Evolutionary conservation across 64 coral and sea anemone species (phyloP).

Genomic region (Orbicella faveolata): DNA sequence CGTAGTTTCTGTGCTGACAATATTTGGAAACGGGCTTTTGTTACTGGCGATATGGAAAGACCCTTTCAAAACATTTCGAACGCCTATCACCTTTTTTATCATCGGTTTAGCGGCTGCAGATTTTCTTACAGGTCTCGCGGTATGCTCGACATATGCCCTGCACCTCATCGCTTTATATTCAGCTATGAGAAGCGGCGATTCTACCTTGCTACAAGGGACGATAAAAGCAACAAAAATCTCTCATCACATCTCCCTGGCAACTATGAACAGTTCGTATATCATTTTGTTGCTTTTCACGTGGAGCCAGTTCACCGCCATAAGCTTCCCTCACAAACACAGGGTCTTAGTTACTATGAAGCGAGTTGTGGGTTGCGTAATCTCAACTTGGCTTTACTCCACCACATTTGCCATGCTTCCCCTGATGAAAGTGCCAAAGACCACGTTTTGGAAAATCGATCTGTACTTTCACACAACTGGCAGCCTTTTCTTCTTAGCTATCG

Average conservation of each 20-base stretch:
- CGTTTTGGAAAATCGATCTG: neutral
- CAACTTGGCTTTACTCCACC: conserved; percentile 14
- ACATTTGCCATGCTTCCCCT: neutral
- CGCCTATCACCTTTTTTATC: conserved; percentile 16
- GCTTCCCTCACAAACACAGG: conserved; percentile 38
- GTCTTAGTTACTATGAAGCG: neutral
- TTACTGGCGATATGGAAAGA: conserved; percentile 41
- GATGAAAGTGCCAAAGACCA: neutral
- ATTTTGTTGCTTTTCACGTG: conserved; percentile 36
- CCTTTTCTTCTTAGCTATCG: neutral
- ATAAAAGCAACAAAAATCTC: neutral
- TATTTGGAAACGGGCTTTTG: conserved; percentile 32
- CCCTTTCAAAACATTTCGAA: conserved; percentile 33
- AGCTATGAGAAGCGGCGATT: neutral
- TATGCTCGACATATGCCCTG: neutral
- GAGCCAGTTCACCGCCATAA: conserved; percentile 21
- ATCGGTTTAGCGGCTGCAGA: conserved; percentile 30
- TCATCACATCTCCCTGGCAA: neutral
- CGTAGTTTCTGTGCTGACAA: neutral
- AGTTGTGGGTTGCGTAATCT: neutral
- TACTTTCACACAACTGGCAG: conserved; percentile 16
- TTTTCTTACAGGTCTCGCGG: conserved; percentile 20
- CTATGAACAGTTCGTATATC: conserved; percentile 39
- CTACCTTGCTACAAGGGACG: too few relatives aligned
- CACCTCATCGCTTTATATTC: neutral